These are phyloP conservation scores for Acanthosepion lycidas DNA, from an alignment of 2,888 invertebrate genomes.

Conservation along the genomic window DNA sequence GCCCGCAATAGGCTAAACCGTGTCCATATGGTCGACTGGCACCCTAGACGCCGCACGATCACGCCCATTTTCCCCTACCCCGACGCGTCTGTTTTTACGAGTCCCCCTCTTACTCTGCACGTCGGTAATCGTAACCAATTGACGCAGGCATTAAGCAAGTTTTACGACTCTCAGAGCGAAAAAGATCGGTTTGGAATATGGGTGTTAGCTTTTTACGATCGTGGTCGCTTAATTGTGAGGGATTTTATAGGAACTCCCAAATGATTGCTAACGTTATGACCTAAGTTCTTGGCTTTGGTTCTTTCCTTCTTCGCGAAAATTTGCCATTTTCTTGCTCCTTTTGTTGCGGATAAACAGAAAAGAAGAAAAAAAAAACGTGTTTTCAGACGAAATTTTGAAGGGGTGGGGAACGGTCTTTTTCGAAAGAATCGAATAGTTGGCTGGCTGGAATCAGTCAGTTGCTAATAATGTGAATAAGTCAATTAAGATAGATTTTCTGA, in stretches of 20 bases:
- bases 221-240: background rate
- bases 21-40: background rate
- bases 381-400: background rate
- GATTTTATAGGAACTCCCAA: conserved; percentile 33
- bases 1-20: background rate
- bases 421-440: background rate
- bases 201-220: conserved; percentile 33
- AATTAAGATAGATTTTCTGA: background rate
- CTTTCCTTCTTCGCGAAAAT: background rate
- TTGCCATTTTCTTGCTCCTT: background rate
- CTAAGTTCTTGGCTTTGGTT: background rate
- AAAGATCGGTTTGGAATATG: background rate
- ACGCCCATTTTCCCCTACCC: background rate
- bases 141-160: conserved; percentile 33
- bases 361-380: background rate
- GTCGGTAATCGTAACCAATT: conserved; percentile 33
- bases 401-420: background rate
- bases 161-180: conserved; percentile 33
- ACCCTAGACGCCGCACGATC: background rate
- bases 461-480: background rate
- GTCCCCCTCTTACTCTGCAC: conserved; percentile 2
- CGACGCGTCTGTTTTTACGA: background rate
- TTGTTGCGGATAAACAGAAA: background rate
- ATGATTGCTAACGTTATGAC: background rate
- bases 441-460: background rate